These are phyloP conservation scores for Pomatorhinus ruficollis DNA, from an alignment of 2,113 vertebrate species.

Conservation along the genomic window DNA sequence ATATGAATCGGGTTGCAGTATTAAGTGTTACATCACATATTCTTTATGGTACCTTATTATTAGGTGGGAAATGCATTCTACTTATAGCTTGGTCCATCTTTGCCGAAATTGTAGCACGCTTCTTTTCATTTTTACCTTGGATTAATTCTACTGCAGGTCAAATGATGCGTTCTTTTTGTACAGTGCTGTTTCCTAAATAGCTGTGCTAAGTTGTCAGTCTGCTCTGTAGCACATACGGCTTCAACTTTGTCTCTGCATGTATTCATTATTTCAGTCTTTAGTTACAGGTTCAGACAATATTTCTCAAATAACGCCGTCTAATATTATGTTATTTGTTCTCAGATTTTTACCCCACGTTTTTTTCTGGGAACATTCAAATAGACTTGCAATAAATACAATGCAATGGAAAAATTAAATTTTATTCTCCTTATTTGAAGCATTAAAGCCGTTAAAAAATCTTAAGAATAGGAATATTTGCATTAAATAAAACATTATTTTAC, in stretches of 20 bases:
- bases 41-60: background rate
- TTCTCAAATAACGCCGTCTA: background rate
- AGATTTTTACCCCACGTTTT: background rate
- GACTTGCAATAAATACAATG: background rate
- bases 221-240: background rate
- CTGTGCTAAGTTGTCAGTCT: background rate
- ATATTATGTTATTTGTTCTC: background rate
- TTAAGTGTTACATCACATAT: background rate
- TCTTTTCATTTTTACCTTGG: background rate
- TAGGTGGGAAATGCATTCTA: background rate
- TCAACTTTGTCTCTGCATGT: background rate
- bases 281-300: background rate
- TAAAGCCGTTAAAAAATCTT: background rate
- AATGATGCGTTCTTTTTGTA: background rate
- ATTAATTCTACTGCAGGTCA: background rate
- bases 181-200: background rate
- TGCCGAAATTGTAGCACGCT: background rate
- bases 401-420: background rate
- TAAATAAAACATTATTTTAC: background rate
- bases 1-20: background rate
- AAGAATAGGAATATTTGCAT: background rate
- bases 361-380: background rate
- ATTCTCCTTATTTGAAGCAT: background rate
- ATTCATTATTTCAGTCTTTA: background rate
- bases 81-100: background rate